phyloP scores from a whole-genome alignment of 2,888 invertebrate species.

The Trichopria drosophilae region DNA sequence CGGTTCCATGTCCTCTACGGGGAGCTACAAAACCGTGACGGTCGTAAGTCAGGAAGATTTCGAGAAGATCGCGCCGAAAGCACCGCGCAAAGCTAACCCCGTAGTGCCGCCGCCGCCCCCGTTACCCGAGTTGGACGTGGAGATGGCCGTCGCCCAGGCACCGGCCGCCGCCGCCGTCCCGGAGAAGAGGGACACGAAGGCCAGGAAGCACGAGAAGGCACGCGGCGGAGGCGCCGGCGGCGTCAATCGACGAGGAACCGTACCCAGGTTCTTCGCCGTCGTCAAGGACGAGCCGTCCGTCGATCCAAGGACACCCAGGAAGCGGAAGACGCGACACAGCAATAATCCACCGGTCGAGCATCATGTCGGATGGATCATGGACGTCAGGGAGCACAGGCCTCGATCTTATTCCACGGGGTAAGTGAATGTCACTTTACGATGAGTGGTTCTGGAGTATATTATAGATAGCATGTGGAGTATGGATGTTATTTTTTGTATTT shows the following conservation, averaged over 20 bases:
- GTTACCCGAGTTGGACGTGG: conserved; percentile 56
- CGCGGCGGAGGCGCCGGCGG: conserved; percentile 40
- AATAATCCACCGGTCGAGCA: conserved; percentile 92
- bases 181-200: conserved; percentile 45
- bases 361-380: conserved; percentile 98
- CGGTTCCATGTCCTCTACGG: conserved; percentile 58
- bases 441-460: conserved; percentile 2
- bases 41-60: conserved; percentile 87
- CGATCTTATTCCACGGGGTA: conserved; percentile 78
- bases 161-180: conserved; percentile 25
- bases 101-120: conserved; percentile 85
- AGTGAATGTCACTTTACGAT: no score
- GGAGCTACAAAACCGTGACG: conserved; percentile 82
- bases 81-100: conserved; percentile 70
- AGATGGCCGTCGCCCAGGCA: conserved; percentile 36
- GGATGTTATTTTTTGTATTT: not conserved
- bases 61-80: conserved; percentile 73
- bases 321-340: conserved; percentile 89
- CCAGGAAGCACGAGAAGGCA: conserved; percentile 43
- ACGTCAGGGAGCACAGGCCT: conserved; percentile 79
- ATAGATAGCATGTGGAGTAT: no score
- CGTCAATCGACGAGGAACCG: conserved; percentile 60
- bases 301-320: conserved; percentile 73
- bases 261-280: conserved; percentile 92
- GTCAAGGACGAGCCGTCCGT: conserved; percentile 73